phyloP scores from a whole-genome alignment of 2,113 vertebrate species.

The Calyptommatus sinebrachiatus region DNA sequence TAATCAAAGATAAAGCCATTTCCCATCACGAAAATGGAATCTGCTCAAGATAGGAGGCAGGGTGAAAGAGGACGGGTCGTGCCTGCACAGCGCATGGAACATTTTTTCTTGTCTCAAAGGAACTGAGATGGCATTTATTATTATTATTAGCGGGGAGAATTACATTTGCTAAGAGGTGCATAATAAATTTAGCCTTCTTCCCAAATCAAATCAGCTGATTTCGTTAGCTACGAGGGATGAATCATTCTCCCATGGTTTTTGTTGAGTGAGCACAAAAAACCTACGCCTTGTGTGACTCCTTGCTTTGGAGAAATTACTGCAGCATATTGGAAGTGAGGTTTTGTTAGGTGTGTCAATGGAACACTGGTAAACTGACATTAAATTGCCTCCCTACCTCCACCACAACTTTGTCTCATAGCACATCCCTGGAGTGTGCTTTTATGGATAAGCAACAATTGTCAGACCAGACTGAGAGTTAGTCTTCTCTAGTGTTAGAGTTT shows the following conservation, averaged over 20 bases:
- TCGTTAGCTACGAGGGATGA: slow-evolving; percentile 58
- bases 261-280: slow-evolving; percentile 29
- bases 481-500: too few species aligned
- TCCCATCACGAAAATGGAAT: slow-evolving; percentile 72
- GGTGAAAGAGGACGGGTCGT: slow-evolving; percentile 36
- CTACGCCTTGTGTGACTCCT: not conserved
- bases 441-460: too few species aligned
- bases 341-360: too few species aligned
- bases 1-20: slow-evolving; percentile 75
- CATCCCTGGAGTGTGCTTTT: too few species aligned
- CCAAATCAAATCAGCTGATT: slow-evolving; percentile 65
- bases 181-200: slow-evolving; percentile 70
- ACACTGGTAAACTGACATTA: too few species aligned
- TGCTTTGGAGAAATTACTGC: not conserved
- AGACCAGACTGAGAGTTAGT: too few species aligned
- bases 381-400: too few species aligned
- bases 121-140: slow-evolving; percentile 70
- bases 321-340: slow-evolving; percentile 29
- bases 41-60: slow-evolving; percentile 37
- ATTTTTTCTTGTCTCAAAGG: slow-evolving; percentile 61
- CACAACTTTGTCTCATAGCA: too few species aligned
- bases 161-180: slow-evolving; percentile 67
- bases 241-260: slow-evolving; percentile 54
- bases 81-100: slow-evolving; percentile 65
- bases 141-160: slow-evolving; percentile 62